A percentile compares a stretch with the other conserved stretches of the same genome.
Evolutionary conservation across 2,113 vertebrate genomes (phyloP).

Genomic region (Ictalurus furcatus): DNA sequence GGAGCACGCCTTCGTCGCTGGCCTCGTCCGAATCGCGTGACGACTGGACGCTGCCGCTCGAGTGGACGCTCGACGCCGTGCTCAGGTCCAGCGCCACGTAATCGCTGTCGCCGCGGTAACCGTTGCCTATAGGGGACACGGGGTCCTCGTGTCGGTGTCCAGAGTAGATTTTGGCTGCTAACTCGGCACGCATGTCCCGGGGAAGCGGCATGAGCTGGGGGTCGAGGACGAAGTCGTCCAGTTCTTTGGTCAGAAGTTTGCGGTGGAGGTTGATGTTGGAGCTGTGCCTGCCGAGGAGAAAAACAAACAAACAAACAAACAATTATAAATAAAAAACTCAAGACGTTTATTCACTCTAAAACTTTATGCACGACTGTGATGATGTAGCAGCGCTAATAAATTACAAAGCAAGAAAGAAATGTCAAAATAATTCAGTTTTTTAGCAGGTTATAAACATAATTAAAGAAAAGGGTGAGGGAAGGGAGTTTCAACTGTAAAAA

Average conservation of each 20-base stretch:
- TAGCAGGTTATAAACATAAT: neutral
- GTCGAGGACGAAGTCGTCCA: conserved; percentile 99
- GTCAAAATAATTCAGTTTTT: neutral
- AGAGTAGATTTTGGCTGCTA: conserved; percentile 96
- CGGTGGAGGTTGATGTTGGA: conserved; percentile 99
- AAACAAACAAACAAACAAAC: neutral
- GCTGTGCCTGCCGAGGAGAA: conserved; percentile 85
- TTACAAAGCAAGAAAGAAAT: neutral
- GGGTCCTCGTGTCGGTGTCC: conserved; percentile 81
- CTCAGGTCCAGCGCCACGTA: conserved; percentile 97
- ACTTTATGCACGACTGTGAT: neutral
- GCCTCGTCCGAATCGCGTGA: conserved; percentile 93
- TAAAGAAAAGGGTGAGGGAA: neutral
- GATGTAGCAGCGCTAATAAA: neutral
- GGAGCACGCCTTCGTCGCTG: conserved; percentile 95
- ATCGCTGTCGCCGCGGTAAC: conserved; percentile 85
- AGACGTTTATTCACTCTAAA: neutral
- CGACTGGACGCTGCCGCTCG: conserved; percentile 94
- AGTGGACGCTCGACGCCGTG: conserved; percentile 94
- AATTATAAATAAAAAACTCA: neutral
- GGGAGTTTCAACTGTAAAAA: neutral
- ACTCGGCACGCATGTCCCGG: conserved; percentile 93
- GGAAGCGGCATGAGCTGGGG: conserved; percentile 90
- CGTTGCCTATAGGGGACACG: conserved; percentile 86
- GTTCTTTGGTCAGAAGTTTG: conserved; percentile 99